Conservation (phyloP, 2,888 invertebrate genomes). For the Taenaris catops region DNA sequence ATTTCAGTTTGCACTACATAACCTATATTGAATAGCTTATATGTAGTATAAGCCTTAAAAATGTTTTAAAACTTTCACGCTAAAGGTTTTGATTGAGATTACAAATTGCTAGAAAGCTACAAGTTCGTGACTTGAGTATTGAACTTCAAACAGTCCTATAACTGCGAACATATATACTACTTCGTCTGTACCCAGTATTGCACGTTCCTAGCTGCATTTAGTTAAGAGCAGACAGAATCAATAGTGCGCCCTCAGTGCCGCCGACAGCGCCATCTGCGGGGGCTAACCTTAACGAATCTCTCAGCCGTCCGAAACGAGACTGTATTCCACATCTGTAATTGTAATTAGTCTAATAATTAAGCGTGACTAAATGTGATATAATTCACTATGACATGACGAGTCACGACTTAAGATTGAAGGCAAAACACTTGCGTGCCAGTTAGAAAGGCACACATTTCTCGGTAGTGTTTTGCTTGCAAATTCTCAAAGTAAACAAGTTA, state of each 20-base stretch:
- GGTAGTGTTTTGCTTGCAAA: neutral
- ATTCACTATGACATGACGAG: neutral
- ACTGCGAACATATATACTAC: constrained; percentile 22
- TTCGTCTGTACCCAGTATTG: constrained; percentile 27
- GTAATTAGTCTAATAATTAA: neutral
- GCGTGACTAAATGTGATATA: neutral
- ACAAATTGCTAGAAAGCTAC: constrained; percentile 45
- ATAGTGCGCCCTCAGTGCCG: constrained; percentile 45
- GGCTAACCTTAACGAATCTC: constrained; percentile 37
- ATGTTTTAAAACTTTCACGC: too few species aligned
- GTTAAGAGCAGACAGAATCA: constrained; percentile 66
- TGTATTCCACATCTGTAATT: neutral
- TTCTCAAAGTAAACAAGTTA: constrained; percentile 2
- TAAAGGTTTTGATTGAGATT: constrained; percentile 38
- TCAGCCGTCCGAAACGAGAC: neutral
- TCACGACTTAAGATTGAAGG: neutral
- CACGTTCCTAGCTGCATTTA: constrained; percentile 53
- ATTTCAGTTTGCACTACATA: too few species aligned
- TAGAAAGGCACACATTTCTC: too few species aligned
- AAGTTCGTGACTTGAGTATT: constrained; percentile 51
- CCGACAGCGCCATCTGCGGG: constrained; percentile 42
- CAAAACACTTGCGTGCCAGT: too few species aligned
- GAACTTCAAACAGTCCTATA: constrained; percentile 40
- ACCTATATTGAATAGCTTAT: too few species aligned
- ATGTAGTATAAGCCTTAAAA: too few species aligned